Conservation (phyloP, 2,113 vertebrate species). For the Pardalotus punctatus region DNA sequence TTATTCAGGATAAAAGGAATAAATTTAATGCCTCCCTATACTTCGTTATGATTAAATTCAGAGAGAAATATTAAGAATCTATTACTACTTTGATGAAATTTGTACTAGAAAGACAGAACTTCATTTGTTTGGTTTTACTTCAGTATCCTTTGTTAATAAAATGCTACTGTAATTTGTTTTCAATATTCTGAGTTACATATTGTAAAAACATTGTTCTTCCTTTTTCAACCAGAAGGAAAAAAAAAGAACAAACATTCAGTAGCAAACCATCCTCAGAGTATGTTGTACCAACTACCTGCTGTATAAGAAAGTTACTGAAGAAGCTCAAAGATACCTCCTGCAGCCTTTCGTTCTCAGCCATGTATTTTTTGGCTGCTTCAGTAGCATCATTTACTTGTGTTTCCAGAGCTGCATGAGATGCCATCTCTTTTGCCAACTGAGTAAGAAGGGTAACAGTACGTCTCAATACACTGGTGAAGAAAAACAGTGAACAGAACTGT, state of each 20-base stretch:
- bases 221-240: neutral
- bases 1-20: neutral
- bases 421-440: conserved; percentile 79
- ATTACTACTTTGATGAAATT: neutral
- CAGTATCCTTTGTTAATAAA: neutral
- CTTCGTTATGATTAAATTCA: neutral
- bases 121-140: neutral
- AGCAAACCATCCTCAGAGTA: neutral
- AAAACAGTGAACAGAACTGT: conserved; percentile 7
- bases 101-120: neutral
- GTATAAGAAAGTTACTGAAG: neutral
- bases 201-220: neutral
- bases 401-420: conserved; percentile 76
- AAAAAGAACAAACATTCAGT: neutral
- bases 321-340: conserved; percentile 78
- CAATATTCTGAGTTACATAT: neutral
- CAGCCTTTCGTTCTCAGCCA: conserved; percentile 84
- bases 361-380: conserved; percentile 82
- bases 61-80: neutral
- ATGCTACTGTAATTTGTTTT: neutral
- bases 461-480: conserved; percentile 77
- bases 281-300: neutral
- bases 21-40: neutral
- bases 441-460: conserved; percentile 87
- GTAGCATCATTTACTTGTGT: conserved; percentile 80